A percentile compares a stretch with the other conserved stretches of the same genome.
These are phyloP conservation scores for Platichthys flesus DNA, from an alignment of 2,113 vertebrate genomes.

Conservation along the genomic window DNA sequence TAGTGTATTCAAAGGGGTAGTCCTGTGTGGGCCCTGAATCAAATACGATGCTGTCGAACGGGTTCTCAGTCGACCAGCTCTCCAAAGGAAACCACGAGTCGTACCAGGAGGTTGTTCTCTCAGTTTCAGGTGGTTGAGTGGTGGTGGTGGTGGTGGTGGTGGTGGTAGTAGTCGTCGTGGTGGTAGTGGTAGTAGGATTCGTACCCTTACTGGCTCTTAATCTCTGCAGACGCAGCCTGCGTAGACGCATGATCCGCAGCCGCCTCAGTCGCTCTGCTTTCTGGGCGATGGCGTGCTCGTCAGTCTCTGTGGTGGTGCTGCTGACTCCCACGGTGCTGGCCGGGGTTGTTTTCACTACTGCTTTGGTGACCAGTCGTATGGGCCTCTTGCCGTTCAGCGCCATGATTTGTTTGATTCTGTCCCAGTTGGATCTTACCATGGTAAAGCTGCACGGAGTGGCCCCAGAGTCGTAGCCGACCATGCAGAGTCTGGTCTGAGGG, in stretches of 20 bases:
- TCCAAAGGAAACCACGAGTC: slow-evolving; percentile 78
- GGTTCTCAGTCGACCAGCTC: slow-evolving; percentile 57
- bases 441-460: slow-evolving; percentile 93
- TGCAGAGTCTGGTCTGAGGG: slow-evolving; percentile 87
- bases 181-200: slow-evolving; percentile 6
- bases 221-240: slow-evolving; percentile 58
- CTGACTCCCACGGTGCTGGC: neutral
- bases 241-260: slow-evolving; percentile 66
- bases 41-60: slow-evolving; percentile 63
- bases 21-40: slow-evolving; percentile 76
- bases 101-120: slow-evolving; percentile 76
- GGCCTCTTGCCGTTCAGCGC: slow-evolving; percentile 88
- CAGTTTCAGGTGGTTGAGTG: slow-evolving; percentile 34
- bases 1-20: slow-evolving; percentile 75
- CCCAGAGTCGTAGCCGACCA: slow-evolving; percentile 91
- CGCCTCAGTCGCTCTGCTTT: slow-evolving; percentile 51
- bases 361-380: slow-evolving; percentile 78
- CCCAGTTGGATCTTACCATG: slow-evolving; percentile 94
- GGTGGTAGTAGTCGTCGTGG: slow-evolving; percentile 1
- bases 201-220: slow-evolving; percentile 36
- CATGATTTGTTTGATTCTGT: slow-evolving; percentile 94
- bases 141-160: slow-evolving; percentile 43
- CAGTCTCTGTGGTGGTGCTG: neutral
- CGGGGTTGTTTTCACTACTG: neutral
- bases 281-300: slow-evolving; percentile 20